A percentile compares a stretch with the other conserved stretches of the same genome.
Evolutionary conservation across 2,888 invertebrate genomes (phyloP).

Genomic region (Pterostichus niger): DNA sequence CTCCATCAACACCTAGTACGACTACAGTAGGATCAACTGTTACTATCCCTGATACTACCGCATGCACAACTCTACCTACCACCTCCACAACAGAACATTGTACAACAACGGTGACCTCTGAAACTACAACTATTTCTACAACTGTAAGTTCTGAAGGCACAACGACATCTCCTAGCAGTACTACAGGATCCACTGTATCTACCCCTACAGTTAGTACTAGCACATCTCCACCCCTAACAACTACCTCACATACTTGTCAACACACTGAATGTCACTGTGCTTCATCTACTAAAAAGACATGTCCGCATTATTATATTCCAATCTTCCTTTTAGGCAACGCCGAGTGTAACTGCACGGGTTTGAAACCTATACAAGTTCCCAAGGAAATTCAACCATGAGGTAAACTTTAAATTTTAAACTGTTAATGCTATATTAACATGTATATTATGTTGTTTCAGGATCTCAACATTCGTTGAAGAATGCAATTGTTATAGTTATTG

Average conservation of each 20-base stretch:
- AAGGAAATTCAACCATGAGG: neutral
- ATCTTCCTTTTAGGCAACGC: conserved; percentile 48
- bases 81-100: too few relatives aligned
- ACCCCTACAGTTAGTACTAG: too few relatives aligned
- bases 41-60: too few relatives aligned
- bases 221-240: neutral
- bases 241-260: conserved; percentile 13
- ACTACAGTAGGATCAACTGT: too few relatives aligned
- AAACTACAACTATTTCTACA: neutral
- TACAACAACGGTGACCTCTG: conserved; percentile 21
- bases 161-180: neutral
- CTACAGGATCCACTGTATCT: too few relatives aligned
- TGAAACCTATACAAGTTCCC: neutral
- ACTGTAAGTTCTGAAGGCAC: neutral
- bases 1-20: too few relatives aligned
- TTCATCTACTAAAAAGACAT: conserved; percentile 30
- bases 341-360: conserved; percentile 39
- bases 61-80: neutral
- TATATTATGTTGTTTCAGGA: too few relatives aligned
- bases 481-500: too few relatives aligned
- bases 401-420: neutral
- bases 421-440: too few relatives aligned
- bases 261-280: neutral
- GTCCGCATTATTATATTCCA: conserved; percentile 60
- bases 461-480: too few relatives aligned